phyloP scores from a whole-genome alignment of 64 coral and sea anemone species.

The Platygyra sinensis region DNA sequence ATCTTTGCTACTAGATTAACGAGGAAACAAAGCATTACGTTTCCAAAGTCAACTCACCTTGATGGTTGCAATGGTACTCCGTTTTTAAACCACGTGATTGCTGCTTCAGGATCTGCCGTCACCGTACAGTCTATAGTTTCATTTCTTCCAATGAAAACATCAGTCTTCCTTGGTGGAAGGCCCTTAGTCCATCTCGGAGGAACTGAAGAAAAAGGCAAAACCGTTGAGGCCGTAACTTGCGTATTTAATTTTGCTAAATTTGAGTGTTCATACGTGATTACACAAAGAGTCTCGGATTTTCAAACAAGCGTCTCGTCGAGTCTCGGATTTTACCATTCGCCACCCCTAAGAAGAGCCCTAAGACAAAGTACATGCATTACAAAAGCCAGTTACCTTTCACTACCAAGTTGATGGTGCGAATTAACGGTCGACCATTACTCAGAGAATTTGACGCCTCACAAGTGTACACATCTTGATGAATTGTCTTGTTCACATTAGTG shows the following conservation, averaged over 20 bases:
- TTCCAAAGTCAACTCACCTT: neutral
- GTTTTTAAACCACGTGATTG: constrained; percentile 37
- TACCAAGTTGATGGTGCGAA: neutral
- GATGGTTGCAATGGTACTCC: neutral
- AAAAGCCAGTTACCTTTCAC: constrained; percentile 13
- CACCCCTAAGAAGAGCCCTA: too few species aligned
- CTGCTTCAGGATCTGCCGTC: constrained; percentile 12
- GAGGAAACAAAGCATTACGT: too few species aligned
- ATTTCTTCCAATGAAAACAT: constrained; percentile 25
- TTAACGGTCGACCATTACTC: neutral
- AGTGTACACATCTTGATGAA: constrained; percentile 11
- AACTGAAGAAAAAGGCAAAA: neutral
- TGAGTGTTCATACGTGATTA: too few species aligned
- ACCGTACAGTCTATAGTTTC: constrained; percentile 31
- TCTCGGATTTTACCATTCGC: too few species aligned
- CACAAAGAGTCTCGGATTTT: too few species aligned
- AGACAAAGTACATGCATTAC: too few species aligned
- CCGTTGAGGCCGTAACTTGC: neutral
- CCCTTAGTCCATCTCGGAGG: constrained; percentile 12
- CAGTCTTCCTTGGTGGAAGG: constrained; percentile 3
- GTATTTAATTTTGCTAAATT: too few species aligned
- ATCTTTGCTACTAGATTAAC: too few species aligned
- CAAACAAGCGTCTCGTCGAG: too few species aligned
- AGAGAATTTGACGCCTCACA: constrained; percentile 9
- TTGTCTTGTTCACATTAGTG: neutral